Percentiles rank a stretch among this genome's conserved stretches.
phyloP scores from a whole-genome alignment of 2,888 invertebrate species.

The Athalia circularis region DNA sequence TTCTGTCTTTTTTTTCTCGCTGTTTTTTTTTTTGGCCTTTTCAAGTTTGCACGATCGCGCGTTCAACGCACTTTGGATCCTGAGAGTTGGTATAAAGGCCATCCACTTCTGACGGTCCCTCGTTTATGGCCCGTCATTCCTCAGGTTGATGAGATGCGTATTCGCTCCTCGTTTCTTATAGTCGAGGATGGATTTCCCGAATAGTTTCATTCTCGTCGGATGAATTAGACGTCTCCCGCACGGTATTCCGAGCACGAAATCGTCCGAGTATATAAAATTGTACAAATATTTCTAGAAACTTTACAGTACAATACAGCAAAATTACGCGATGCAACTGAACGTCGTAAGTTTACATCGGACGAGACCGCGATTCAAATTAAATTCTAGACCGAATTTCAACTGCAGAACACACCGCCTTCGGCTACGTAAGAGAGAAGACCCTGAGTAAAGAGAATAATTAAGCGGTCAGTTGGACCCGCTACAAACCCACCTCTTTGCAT shows the following conservation, averaged over 20 bases:
- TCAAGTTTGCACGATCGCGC: neutral
- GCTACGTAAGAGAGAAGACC: neutral
- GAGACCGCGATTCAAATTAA: too few species aligned
- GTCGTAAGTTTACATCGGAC: too few species aligned
- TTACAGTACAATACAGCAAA: too few species aligned
- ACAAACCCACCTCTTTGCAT: conserved; percentile 11
- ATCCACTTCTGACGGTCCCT: conserved; percentile 44
- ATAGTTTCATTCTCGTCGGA: too few species aligned
- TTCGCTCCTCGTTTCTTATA: conserved; percentile 19
- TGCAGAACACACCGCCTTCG: neutral
- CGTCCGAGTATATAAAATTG: too few species aligned
- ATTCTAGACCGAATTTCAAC: too few species aligned
- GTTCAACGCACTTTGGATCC: conserved; percentile 22
- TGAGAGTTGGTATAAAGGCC: conserved; percentile 60
- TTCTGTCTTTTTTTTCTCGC: neutral
- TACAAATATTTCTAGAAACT: too few species aligned
- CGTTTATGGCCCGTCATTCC: conserved; percentile 64
- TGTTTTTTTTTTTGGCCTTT: neutral
- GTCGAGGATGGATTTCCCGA: neutral
- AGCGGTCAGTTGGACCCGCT: conserved; percentile 22
- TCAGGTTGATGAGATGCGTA: conserved; percentile 59
- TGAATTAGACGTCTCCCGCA: too few species aligned
- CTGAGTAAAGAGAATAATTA: conserved; percentile 39
- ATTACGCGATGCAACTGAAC: too few species aligned
- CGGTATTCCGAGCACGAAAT: too few species aligned